Conservation (phyloP, 2,113 vertebrate genomes). For the Pedetes capensis region DNA sequence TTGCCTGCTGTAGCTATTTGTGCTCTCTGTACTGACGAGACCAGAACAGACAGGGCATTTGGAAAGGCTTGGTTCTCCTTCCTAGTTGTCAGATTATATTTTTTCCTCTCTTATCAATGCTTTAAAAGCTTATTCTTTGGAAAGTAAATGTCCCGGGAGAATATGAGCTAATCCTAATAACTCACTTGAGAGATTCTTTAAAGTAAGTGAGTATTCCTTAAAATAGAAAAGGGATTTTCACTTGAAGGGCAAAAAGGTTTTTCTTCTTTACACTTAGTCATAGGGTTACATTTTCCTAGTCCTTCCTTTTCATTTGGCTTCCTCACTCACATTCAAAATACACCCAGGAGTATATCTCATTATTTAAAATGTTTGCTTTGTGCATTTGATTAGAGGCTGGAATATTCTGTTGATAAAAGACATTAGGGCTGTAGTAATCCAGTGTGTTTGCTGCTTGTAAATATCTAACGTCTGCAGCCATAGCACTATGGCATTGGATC, state of each 20-base stretch:
- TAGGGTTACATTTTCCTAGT: not conserved
- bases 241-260: conserved; percentile 25
- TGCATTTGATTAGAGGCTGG: not conserved
- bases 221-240: conserved; percentile 69
- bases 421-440: not conserved
- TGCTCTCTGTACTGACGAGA: not conserved
- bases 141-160: conserved; percentile 43
- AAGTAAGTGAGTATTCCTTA: conserved; percentile 54
- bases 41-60: not conserved
- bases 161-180: conserved; percentile 49
- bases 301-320: not conserved
- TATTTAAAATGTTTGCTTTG: not conserved
- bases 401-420: not conserved
- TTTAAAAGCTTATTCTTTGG: conserved; percentile 43
- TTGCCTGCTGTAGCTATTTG: too few species aligned
- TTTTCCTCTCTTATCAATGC: not conserved
- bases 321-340: not conserved
- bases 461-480: too few species aligned
- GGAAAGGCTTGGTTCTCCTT: not conserved
- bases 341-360: not conserved
- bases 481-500: too few species aligned
- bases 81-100: not conserved
- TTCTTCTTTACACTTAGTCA: conserved; percentile 34
- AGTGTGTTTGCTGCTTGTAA: not conserved
- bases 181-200: conserved; percentile 32